Conservation (phyloP, 2,888 invertebrate genomes). For the Pterobdella sp. region DNA sequence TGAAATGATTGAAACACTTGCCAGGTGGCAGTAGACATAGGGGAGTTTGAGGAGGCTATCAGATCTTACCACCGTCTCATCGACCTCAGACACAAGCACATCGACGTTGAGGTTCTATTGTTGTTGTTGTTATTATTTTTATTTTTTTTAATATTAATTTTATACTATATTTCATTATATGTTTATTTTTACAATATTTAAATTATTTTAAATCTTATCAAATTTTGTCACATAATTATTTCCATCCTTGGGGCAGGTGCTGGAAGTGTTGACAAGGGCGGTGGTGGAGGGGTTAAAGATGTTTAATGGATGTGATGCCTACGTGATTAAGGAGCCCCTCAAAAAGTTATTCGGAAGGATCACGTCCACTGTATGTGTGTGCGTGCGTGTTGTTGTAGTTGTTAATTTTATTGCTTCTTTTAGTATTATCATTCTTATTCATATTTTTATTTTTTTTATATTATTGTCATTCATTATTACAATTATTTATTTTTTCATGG, state of each 20-base stretch:
- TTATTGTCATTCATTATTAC: slow-evolving; percentile 14
- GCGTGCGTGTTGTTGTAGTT: not conserved
- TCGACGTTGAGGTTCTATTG: slow-evolving; percentile 34
- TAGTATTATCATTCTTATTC: too few relatives aligned
- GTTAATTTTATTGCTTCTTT: slow-evolving; percentile 1
- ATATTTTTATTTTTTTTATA: slow-evolving; percentile 1
- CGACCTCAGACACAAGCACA: slow-evolving; percentile 61
- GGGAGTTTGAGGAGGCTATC: slow-evolving; percentile 73
- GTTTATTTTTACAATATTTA: not conserved
- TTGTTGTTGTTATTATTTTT: not conserved
- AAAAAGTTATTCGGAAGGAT: slow-evolving; percentile 68
- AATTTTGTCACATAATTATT: not conserved
- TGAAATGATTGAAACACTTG: not conserved
- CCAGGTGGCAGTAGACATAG: slow-evolving; percentile 69
- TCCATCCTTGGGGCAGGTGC: slow-evolving; percentile 52
- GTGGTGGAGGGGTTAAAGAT: slow-evolving; percentile 62
- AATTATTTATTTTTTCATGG: not conserved
- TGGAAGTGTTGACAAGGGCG: slow-evolving; percentile 65
- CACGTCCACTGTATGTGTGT: slow-evolving; percentile 53
- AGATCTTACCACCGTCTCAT: slow-evolving; percentile 74
- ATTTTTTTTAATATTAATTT: not conserved
- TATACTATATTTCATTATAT: not conserved
- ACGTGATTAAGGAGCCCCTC: slow-evolving; percentile 58
- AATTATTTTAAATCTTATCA: not conserved
- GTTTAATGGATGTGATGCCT: slow-evolving; percentile 53